Percentiles rank a stretch among this genome's conserved stretches.
Conservation (phyloP, 2,113 vertebrate genomes). For the Colinus virginianus region DNA sequence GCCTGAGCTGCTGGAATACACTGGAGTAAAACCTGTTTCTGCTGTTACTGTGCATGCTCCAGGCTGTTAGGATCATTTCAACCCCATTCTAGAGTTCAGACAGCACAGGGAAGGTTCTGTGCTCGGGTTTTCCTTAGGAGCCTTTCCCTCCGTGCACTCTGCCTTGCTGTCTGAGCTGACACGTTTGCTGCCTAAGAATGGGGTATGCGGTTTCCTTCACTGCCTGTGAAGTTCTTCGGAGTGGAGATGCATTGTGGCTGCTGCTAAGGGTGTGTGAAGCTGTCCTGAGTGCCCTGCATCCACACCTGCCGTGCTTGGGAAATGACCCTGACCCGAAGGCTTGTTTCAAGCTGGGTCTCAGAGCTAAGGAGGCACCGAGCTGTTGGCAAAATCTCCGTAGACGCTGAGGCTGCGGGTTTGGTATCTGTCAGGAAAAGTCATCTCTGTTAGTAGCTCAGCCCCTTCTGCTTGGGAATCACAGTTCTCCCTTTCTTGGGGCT, state of each 20-base stretch:
- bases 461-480: neutral
- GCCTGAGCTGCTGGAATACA: neutral
- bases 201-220: neutral
- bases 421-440: neutral
- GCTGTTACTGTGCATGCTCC: fast-evolving
- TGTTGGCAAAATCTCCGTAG: neutral
- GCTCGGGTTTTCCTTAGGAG: neutral
- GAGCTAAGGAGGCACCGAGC: neutral
- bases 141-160: neutral
- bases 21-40: neutral
- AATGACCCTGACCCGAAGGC: neutral
- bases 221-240: neutral
- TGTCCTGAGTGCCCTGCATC: neutral
- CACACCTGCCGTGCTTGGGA: neutral
- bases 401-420: neutral
- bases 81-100: neutral
- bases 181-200: neutral
- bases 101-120: neutral
- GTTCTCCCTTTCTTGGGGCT: neutral
- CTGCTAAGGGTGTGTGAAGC: neutral
- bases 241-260: neutral
- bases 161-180: neutral
- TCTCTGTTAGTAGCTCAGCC: neutral
- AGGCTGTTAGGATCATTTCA: neutral
- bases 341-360: neutral